Base-by-base conservation (phyloP, 1,140 invertebrate genomes). In the Parapsyche elsis region DNA sequence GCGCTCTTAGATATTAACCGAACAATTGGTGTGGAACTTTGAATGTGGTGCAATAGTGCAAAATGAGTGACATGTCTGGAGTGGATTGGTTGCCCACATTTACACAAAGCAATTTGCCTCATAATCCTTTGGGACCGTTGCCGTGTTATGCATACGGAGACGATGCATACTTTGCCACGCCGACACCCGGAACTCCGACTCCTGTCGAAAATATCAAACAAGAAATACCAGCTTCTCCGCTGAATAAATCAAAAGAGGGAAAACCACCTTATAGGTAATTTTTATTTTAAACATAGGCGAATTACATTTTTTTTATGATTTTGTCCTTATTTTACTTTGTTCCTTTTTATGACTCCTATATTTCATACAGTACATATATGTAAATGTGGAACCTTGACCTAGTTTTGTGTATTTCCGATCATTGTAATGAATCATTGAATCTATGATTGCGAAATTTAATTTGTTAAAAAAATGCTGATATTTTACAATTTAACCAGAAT, bases 231-330 rank as follows among this genome's bases (percentile, higher is more conserved):
- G 44, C 26, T 38, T 77, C 75, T 4, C 26, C 75, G 7, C 9
- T 57, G 21, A 77, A 16, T 16, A 77, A 77, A 77, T 46, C 71
- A 0, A 81, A 81, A 16, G 78, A 81, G 38, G 82, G 78, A 57
- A 84, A 84, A 71, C 83, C 83, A 0, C 83, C 81, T 12, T 84
- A 84, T 71, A 84, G 83, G 83, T 84, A 79, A 14, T 1, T 44
- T 38, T n/a, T n/a, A n/a, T n/a, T n/a, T n/a, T n/a, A n/a, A n/a
- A n/a, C n/a, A n/a, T n/a, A n/a, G n/a, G n/a, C n/a, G n/a, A n/a
- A n/a, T n/a, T n/a, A n/a, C n/a, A n/a, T n/a, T n/a, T n/a, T n/a
- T n/a, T n/a, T n/a, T n/a, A n/a, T n/a, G n/a, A n/a, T n/a, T n/a
- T n/a, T n/a, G n/a, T n/a, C n/a, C n/a, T n/a, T n/a, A n/a, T n/a